These are phyloP conservation scores for Promerops cafer DNA, from an alignment of 2,113 vertebrate species.

Conservation along the genomic window DNA sequence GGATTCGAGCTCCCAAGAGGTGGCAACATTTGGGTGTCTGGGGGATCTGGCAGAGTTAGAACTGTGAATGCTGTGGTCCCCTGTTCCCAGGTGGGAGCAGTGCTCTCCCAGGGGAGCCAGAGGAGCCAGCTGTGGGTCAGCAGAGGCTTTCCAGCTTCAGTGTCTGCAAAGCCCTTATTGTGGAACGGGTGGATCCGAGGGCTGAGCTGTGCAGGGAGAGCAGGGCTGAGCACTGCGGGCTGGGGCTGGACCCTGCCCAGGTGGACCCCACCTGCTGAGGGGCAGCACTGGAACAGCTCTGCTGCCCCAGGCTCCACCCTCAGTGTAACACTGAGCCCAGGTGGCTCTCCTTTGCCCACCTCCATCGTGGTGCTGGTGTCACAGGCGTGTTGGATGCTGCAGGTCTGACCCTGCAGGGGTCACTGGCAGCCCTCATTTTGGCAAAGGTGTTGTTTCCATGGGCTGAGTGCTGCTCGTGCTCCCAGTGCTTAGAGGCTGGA, in stretches of 20 bases:
- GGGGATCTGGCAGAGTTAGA: background rate
- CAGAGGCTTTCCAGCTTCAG: background rate
- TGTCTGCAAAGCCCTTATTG: background rate
- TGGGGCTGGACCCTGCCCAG: background rate
- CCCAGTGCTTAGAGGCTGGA: background rate
- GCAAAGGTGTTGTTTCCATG: background rate
- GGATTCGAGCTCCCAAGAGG: background rate
- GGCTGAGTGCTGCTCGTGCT: accelerated
- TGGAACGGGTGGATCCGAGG: accelerated
- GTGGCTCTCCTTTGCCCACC: background rate
- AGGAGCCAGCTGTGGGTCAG: background rate
- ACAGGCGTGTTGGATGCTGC: background rate
- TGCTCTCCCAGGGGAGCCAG: background rate
- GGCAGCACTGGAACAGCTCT: background rate
- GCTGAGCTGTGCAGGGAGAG: background rate
- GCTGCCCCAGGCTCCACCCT: background rate
- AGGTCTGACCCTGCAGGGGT: background rate
- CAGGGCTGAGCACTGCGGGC: background rate
- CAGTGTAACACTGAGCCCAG: background rate
- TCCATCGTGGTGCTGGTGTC: background rate
- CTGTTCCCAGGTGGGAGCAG: background rate
- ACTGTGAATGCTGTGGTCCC: background rate
- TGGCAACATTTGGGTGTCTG: background rate
- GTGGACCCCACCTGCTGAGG: background rate
- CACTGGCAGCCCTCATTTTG: background rate